Evolutionary conservation across 2,797 vertebrate genomes (phyloP), one percentile per base, ranked within the genome.

Genomic region (Coregonus ussuriensis): DNA sequence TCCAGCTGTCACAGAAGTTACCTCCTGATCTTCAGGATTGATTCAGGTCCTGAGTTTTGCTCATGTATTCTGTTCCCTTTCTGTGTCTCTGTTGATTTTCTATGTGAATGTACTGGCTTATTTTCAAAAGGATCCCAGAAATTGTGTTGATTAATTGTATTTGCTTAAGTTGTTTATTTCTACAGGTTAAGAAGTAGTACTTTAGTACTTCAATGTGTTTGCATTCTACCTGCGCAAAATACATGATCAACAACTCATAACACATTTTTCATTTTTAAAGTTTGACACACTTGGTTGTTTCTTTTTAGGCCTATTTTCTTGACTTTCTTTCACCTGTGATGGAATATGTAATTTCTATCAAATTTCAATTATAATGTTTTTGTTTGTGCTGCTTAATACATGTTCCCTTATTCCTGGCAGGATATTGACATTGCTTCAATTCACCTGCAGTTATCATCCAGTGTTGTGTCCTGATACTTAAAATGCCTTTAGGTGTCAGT

Each of bases 131-230:
- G 62, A n/a, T 73, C 78, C 68, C 56, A 21, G 62, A 72, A 65
- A 59, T 53, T 47, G 68, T 47, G 68, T n/a, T n/a, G 65, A 62
- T 62, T 4, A 54, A 3, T 76, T 11, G 33, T 76, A 69, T 77
- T 35, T 29, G 47, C 76, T 65, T 51, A 31, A 33, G 29, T 72
- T 71, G 63, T 77, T 71, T 52, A 77, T 72, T 62, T 77, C 15
- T 47, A 70, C 35, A 21, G 35, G 33, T 72, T 56, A 15, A 25
- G 56, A 65, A 65, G 68, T 72, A 88, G 86, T 86, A 93, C 89
- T 67, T 4, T 5, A 67, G 56, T 63, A 25, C 59, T 92, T 91
- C 90, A 93, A 93, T 93, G 94, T 76, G 52, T 41, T 65, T 70
- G 75, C 75, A 71, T 77, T 62, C 37, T 63, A 59, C 56, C 56